These are phyloP conservation scores for Tenthredo scrophulariae DNA, from an alignment of 2,888 invertebrate genomes.

Conservation along the genomic window DNA sequence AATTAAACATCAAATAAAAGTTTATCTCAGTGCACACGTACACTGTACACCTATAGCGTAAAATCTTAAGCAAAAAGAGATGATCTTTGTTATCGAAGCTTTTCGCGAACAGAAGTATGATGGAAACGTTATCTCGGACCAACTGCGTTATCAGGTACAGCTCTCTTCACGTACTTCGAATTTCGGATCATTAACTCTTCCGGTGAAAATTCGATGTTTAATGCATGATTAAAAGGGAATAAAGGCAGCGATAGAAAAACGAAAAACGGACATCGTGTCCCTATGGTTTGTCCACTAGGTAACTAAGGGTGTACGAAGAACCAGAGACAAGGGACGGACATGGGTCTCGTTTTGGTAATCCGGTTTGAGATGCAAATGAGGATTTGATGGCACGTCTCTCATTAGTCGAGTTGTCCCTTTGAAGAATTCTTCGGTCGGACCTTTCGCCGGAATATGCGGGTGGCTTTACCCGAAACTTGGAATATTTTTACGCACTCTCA, in stretches of 20 bases:
- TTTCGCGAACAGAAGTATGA: background rate
- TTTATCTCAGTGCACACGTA: conserved; percentile 18
- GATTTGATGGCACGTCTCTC: conserved; percentile 62
- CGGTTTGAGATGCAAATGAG: conserved; percentile 64
- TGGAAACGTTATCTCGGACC: background rate
- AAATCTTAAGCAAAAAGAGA: background rate
- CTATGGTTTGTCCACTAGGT: background rate
- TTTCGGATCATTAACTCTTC: background rate
- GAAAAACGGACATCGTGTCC: background rate
- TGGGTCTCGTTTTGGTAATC: conserved; percentile 61
- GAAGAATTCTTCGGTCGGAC: conserved; percentile 48
- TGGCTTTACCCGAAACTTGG: conserved; percentile 61
- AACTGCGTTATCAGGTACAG: background rate
- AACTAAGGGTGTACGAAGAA: background rate
- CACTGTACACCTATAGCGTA: background rate
- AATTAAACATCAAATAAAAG: conserved; percentile 17
- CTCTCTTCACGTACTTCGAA: background rate
- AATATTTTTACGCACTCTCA: conserved; percentile 57
- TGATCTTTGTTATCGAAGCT: background rate
- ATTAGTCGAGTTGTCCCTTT: conserved; percentile 57
- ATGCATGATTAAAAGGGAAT: background rate
- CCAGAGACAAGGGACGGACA: conserved; percentile 43
- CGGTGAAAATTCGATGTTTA: background rate
- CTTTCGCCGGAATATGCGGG: background rate
- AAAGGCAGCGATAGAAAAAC: background rate